Evolutionary conservation across 2,888 invertebrate species (phyloP).

Genomic region (Coenonympha glycerion): DNA sequence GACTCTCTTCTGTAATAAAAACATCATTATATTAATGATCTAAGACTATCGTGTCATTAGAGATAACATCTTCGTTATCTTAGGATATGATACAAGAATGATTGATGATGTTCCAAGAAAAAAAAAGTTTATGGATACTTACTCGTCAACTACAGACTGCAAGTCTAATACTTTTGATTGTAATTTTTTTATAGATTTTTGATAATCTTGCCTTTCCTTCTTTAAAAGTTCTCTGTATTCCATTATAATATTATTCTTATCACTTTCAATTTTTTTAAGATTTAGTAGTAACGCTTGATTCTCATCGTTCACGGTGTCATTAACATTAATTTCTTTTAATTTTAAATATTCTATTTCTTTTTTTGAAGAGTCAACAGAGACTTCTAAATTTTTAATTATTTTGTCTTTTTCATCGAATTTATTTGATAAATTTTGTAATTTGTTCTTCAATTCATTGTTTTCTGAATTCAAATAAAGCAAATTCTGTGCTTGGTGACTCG

Average conservation of each 20-base stretch:
- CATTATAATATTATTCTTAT: conserved; percentile 54
- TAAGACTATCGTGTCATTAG: conserved; percentile 11
- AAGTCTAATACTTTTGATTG: conserved; percentile 50
- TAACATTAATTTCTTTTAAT: conserved; percentile 35
- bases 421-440: conserved; percentile 45
- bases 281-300: conserved; percentile 57
- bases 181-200: conserved; percentile 48
- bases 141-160: conserved; percentile 57
- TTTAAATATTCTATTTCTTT: conserved; percentile 41
- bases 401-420: conserved; percentile 48
- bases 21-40: conserved; percentile 29
- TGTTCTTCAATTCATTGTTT: conserved; percentile 47
- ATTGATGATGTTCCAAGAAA: conserved; percentile 36
- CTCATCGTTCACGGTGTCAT: conserved; percentile 55
- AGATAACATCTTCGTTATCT: conserved; percentile 39
- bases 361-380: conserved; percentile 40
- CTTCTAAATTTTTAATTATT: conserved; percentile 39
- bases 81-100: conserved; percentile 33
- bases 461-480: conserved; percentile 52
- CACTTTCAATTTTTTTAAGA: conserved; percentile 58
- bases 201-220: conserved; percentile 69
- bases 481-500: conserved; percentile 52
- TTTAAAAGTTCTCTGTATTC: conserved; percentile 70
- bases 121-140: conserved; percentile 25
- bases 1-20: conserved; percentile 51